Evolutionary conservation across 2,888 invertebrate genomes (phyloP).

Genomic region (Helleia helle): DNA sequence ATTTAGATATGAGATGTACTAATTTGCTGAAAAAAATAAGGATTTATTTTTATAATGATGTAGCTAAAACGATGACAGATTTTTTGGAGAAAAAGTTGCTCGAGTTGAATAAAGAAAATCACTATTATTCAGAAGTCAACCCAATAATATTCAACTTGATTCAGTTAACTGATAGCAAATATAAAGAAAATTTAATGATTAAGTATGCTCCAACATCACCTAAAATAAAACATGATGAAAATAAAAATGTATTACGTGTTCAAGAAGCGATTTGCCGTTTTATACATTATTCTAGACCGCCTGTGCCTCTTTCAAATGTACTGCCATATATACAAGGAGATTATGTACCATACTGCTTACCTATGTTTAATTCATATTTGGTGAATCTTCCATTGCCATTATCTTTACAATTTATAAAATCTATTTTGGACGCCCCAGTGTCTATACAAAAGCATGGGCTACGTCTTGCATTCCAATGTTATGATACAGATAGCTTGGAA

Average conservation of each 20-base stretch:
- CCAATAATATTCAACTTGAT: conserved; percentile 32
- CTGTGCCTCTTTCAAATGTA: conserved; percentile 30
- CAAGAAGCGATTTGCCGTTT: conserved; percentile 39
- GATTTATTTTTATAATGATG: conserved; percentile 38
- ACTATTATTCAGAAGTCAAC: conserved; percentile 6
- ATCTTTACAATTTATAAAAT: conserved; percentile 31
- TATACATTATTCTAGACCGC: conserved; percentile 34
- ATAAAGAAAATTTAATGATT: conserved; percentile 28
- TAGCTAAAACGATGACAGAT: conserved; percentile 29
- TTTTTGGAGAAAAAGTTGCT: conserved; percentile 26
- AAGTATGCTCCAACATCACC: conserved; percentile 31
- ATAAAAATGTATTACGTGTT: conserved; percentile 23
- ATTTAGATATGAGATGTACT: conserved; percentile 21
- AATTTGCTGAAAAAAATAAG: conserved; percentile 34
- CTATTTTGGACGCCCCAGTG: conserved; percentile 32
- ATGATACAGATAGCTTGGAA: conserved; percentile 29
- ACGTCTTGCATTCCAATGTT: conserved; percentile 38
- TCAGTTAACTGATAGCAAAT: conserved; percentile 28
- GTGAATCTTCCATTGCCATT: conserved; percentile 28
- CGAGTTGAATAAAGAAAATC: conserved; percentile 7
- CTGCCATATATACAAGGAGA: conserved; percentile 37
- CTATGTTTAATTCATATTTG: conserved; percentile 34
- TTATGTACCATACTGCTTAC: conserved; percentile 34
- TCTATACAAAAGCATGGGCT: conserved; percentile 44
- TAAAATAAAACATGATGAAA: conserved; percentile 32